Evolutionary conservation across 2,113 vertebrate species (phyloP), one percentile per base, ranked within the genome.

Genomic region (Hyla sarda): DNA sequence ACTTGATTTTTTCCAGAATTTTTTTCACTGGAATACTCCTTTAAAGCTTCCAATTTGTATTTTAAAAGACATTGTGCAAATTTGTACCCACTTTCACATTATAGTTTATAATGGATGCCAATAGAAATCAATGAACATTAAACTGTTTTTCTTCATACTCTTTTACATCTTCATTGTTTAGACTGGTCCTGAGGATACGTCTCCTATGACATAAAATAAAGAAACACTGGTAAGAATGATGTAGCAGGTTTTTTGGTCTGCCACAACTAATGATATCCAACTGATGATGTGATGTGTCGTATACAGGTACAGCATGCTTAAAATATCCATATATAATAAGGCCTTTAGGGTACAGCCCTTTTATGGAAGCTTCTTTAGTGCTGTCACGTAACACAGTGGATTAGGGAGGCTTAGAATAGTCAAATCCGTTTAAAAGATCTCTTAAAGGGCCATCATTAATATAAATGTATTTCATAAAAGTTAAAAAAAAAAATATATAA

Each of bases 401-500:
- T 56, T 73, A 56, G 48, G 41, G 28, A 76, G 72, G 72, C 50
- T 73, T 37, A 74, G 48, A 47, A 84, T 41, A n/a, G 82, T 41
- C 76, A 76, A 76, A 84, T 76, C 72, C 71, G 28, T 76, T 77
- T 48, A 76, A 65, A 76, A 30, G 52, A 65, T 65, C 54, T 77
- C 83, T 84, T 48, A 84, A 84, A 65, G 56, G 25, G 30, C 25
- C 37, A 60, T 84, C 65, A 84, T 84, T 76, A 62, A 72, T 76
- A 50, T 75, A 84, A 76, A 83, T 83, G 50, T 30, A 65, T 84
- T 77, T 67, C 83, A 84, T 74, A 54, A 58, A 76, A 60, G 25
- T 32, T 84, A 76, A 84, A 84, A 81, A 84, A 84, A 81, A 87
- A 60, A 87, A 32, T 41, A 58, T 58, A 28, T 37, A 80, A 80